Conservation (phyloP, 2,113 vertebrate genomes). For the Oreochromis aureus region DNA sequence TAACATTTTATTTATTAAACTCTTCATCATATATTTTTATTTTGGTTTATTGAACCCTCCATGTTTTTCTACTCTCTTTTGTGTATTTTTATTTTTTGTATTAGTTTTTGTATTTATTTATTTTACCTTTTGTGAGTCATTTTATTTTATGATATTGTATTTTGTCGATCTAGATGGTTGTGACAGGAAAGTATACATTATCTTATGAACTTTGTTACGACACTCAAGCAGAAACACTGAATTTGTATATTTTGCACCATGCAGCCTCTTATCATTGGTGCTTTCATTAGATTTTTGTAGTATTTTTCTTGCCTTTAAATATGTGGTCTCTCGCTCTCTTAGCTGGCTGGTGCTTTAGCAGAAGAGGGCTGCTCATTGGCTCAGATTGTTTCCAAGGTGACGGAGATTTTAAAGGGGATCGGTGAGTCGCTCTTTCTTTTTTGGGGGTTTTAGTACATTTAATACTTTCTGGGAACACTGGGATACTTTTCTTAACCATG, state of each 20-base stretch:
- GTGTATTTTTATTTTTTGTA: background rate
- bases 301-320: background rate
- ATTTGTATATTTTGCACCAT: background rate
- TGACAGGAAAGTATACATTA: background rate
- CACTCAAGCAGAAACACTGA: background rate
- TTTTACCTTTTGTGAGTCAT: background rate
- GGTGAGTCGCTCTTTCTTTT: constrained; percentile 61
- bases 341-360: constrained; percentile 89
- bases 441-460: rapidly evolving
- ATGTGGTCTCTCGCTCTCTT: background rate
- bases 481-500: rapidly evolving
- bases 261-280: background rate
- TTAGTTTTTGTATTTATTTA: background rate
- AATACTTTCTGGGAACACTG: background rate
- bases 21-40: background rate
- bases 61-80: background rate
- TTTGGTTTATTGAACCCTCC: background rate
- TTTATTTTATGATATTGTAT: background rate
- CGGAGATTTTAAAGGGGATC: constrained; percentile 55
- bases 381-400: constrained; percentile 75
- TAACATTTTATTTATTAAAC: background rate
- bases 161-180: background rate
- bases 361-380: constrained; percentile 80
- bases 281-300: background rate
- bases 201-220: background rate